A percentile compares a stretch with the other conserved stretches of the same genome.
phyloP scores from a whole-genome alignment of 1,140 invertebrate genomes.

The Brachionus manjavacas region DNA sequence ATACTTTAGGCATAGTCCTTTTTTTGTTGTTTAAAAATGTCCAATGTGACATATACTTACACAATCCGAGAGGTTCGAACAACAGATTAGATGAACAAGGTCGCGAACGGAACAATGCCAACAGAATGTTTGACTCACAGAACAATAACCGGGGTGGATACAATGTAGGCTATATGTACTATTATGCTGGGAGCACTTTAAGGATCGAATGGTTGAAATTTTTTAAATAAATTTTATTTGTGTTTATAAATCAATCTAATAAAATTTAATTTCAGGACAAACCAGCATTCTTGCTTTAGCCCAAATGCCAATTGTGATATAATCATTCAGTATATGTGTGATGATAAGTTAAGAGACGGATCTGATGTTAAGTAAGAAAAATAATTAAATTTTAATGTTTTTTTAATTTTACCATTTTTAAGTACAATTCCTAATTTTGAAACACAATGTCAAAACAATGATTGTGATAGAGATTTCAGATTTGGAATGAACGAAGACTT shows the following conservation, averaged over 20 bases:
- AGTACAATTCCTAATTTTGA: background rate
- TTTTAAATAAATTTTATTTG: background rate
- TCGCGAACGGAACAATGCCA: conserved; percentile 8
- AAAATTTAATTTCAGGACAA: conserved; percentile 46
- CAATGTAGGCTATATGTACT: conserved; percentile 53
- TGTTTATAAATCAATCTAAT: background rate
- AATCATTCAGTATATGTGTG: conserved; percentile 55
- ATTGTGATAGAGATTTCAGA: conserved; percentile 44
- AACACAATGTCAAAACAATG: conserved; percentile 44
- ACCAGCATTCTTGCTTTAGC: conserved; percentile 56
- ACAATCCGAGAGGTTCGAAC: conserved; percentile 37
- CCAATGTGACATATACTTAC: conserved; percentile 28
- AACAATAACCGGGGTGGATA: conserved; percentile 57
- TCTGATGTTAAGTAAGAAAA: background rate
- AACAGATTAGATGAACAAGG: conserved; percentile 22
- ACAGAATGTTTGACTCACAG: conserved; percentile 41
- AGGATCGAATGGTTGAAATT: conserved; percentile 26
- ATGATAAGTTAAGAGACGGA: conserved; percentile 33
- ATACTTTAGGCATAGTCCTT: background rate
- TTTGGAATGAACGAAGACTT: conserved; percentile 53
- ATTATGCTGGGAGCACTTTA: conserved; percentile 50
- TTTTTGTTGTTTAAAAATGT: background rate
- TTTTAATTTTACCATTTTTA: background rate
- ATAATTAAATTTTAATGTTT: background rate
- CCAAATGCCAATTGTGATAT: conserved; percentile 51